A percentile compares a stretch with the other conserved stretches of the same genome.
Conservation (phyloP, 2,797 vertebrate species). For the Adrianichthys oophorus region DNA sequence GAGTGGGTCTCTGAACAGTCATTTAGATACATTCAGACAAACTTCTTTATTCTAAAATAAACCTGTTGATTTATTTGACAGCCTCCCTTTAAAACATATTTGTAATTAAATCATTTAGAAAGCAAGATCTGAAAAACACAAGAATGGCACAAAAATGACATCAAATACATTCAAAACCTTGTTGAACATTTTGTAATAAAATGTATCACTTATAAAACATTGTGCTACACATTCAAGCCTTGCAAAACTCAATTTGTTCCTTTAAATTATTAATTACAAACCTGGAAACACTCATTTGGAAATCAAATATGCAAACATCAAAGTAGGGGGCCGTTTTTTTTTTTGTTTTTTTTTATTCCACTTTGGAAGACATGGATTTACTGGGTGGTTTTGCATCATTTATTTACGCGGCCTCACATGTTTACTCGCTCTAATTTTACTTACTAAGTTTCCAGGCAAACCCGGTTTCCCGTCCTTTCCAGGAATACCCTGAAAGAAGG, state of each 20-base stretch:
- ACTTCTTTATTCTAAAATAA: too few species aligned
- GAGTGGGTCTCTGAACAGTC: too few species aligned
- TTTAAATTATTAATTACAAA: conserved; percentile 1
- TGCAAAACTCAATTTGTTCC: neutral
- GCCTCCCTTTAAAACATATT: too few species aligned
- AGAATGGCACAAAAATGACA: too few species aligned
- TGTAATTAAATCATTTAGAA: too few species aligned
- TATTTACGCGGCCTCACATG: conserved; percentile 12
- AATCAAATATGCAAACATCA: neutral
- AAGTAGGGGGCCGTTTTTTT: neutral
- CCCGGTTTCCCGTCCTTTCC: conserved; percentile 91
- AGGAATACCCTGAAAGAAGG: conserved; percentile 90
- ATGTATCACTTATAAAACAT: neutral
- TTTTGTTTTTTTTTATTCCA: neutral
- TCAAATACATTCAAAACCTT: too few species aligned
- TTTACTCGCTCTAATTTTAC: conserved; percentile 73
- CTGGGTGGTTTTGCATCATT: conserved; percentile 25
- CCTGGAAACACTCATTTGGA: neutral
- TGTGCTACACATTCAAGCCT: neutral
- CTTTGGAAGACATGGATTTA: conserved; percentile 1
- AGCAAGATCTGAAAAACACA: too few species aligned
- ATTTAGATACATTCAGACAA: too few species aligned
- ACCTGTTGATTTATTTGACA: too few species aligned
- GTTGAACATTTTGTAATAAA: too few species aligned
- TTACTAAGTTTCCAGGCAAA: conserved; percentile 85